Percentiles rank a stretch among this genome's conserved stretches.
phyloP scores from a whole-genome alignment of 2,797 vertebrate species.

The Anabacerthia variegaticeps region DNA sequence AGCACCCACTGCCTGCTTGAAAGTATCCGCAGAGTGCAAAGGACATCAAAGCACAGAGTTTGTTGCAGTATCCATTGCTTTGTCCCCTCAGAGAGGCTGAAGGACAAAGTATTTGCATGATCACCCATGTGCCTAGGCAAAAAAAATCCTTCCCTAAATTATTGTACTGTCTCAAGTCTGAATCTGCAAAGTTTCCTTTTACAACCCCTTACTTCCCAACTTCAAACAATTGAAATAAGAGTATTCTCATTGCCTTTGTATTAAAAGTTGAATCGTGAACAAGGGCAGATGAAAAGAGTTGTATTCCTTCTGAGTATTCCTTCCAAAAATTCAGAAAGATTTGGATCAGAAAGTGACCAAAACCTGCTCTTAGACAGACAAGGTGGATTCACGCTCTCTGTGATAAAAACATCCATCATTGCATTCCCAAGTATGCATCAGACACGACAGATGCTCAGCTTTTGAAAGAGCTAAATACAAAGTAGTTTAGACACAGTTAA shows the following conservation, averaged over 20 bases:
- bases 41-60: not conserved
- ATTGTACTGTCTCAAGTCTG: not conserved
- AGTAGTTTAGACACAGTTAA: not conserved
- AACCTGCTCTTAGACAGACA: not conserved
- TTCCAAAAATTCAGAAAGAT: not conserved
- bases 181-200: not conserved
- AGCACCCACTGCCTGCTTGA: not conserved
- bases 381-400: not conserved
- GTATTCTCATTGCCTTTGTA: not conserved
- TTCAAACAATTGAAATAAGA: not conserved
- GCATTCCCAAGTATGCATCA: not conserved
- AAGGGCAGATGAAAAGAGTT: not conserved
- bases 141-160: not conserved
- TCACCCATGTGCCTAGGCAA: not conserved
- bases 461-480: not conserved
- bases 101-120: not conserved
- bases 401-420: not conserved
- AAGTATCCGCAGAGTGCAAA: not conserved
- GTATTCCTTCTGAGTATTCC: not conserved
- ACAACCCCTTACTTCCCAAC: not conserved
- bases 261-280: not conserved
- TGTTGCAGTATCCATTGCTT: not conserved
- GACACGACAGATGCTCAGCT: not conserved
- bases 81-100: not conserved
- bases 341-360: not conserved